Base-by-base conservation (phyloP, 2,888 invertebrate genomes). In the Dichetophora obliterata region DNA sequence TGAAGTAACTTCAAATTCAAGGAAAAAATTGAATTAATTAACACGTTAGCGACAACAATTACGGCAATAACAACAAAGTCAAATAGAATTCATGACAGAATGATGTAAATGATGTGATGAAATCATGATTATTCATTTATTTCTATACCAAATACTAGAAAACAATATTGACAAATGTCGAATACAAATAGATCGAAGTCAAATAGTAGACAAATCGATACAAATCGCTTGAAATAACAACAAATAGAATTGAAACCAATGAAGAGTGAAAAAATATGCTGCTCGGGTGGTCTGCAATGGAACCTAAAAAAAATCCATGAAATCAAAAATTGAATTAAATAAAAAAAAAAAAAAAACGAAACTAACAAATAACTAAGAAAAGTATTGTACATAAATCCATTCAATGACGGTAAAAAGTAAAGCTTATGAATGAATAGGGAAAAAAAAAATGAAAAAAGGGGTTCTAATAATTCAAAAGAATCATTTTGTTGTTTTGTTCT, bases 91-190 rank as follows among this genome's bases (percentile, higher is more conserved):
- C 14, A 66, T 59, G 19, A 59, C 8, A 8, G 57, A 31, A 31
- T n/a, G 3, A n/a, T 57, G 57, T 57, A 22, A 57, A 9, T 6
- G 57, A 59, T 16, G 57, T 59, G 24, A 66, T 37, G 48, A 22
- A 66, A 66, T 66, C 66, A 66, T 63, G 63, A 63, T 63, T 63
- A 63, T 34, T 63, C 63, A 34, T 63, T 63, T 63, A 63, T 66
- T 16, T 16, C 8, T 43, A 5, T 1, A 43, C 1, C 43, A 11
- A 43, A 43, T 43, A 43, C 14, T 43, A 11, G 43, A 43, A 43
- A 11, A 43, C 43, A 43, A 43, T 43, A 43, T 43, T 14, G 43
- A 43, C 43, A 43, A 43, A 43, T 43, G 43, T 43, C 43, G 43
- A 43, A 43, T 14, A 43, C 11, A 43, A 43, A 43, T 43, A 43